Percentiles rank a stretch among this genome's conserved stretches.
phyloP scores from a whole-genome alignment of 2,888 invertebrate genomes.

The Anticlea derivata region DNA sequence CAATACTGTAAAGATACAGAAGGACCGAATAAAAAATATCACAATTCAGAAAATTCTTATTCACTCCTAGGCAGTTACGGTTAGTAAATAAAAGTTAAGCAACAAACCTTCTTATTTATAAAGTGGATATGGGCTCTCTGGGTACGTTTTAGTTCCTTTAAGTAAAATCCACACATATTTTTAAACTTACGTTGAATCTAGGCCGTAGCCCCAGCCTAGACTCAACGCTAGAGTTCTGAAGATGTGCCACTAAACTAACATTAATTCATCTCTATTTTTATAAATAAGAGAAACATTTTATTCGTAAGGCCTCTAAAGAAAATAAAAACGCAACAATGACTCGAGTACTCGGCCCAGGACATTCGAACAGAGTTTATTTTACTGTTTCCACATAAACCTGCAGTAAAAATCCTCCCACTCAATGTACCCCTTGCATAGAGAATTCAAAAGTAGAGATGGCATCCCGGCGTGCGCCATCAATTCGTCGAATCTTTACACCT shows the following conservation, averaged over 20 bases:
- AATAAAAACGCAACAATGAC: slow-evolving; percentile 65
- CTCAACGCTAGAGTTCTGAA: no score
- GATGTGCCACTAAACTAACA: no score
- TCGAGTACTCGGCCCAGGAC: slow-evolving; percentile 55
- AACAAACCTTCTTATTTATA: slow-evolving; percentile 36
- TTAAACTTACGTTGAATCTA: no score
- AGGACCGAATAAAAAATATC: slow-evolving; percentile 31
- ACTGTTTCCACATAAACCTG: slow-evolving; percentile 71
- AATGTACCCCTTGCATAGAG: no score
- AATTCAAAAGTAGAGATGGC: no score
- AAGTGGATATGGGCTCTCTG: neutral
- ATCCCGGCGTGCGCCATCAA: no score
- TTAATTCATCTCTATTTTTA: slow-evolving; percentile 12
- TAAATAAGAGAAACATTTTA: slow-evolving; percentile 53
- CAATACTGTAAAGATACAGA: slow-evolving; percentile 6
- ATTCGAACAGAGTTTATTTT: slow-evolving; percentile 71
- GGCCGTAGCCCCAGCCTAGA: no score
- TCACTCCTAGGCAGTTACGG: slow-evolving; percentile 39
- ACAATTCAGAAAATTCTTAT: slow-evolving; percentile 39
- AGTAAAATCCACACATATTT: no score
- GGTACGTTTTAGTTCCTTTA: no score
- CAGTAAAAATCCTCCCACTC: slow-evolving; percentile 79
- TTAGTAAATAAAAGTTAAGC: slow-evolving; percentile 61
- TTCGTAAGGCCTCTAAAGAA: slow-evolving; percentile 65
- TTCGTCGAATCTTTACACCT: no score